phyloP scores from a whole-genome alignment of 2,888 invertebrate species.

The Brenthis daphne region DNA sequence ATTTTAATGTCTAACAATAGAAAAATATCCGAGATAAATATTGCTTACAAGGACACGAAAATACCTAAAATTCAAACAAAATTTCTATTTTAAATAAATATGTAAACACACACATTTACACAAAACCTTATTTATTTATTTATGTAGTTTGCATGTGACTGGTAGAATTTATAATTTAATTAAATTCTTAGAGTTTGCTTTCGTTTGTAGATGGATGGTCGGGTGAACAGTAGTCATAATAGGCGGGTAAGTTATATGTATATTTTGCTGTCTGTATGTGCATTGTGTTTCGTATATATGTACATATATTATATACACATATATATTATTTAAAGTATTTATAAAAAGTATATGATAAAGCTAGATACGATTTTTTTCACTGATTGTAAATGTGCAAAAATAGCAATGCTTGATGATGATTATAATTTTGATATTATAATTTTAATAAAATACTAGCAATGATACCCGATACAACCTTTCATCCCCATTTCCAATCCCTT shows the following conservation, averaged over 20 bases:
- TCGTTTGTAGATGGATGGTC: slow-evolving; percentile 83
- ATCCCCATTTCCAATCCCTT: too few relatives aligned
- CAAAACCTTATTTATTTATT: background rate
- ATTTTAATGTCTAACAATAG: too few relatives aligned
- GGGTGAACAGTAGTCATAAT: slow-evolving; percentile 82
- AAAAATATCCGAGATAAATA: too few relatives aligned
- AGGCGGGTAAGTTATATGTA: slow-evolving; percentile 79
- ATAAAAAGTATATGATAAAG: background rate
- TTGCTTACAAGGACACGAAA: too few relatives aligned
- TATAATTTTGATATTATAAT: too few relatives aligned
- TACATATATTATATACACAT: background rate
- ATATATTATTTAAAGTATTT: background rate
- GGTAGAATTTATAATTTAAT: slow-evolving; percentile 49
- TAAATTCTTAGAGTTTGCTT: slow-evolving; percentile 75
- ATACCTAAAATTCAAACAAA: too few relatives aligned
- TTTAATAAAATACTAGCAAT: too few relatives aligned
- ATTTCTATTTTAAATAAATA: background rate
- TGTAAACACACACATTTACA: background rate
- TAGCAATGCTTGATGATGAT: too few relatives aligned
- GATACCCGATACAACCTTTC: too few relatives aligned
- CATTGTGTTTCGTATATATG: slow-evolving; percentile 28
- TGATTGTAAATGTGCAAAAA: background rate
- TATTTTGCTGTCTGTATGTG: slow-evolving; percentile 44
- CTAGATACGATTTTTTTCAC: background rate
- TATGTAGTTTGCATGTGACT: slow-evolving; percentile 44